phyloP scores from a whole-genome alignment of 2,113 vertebrate species.

The Lates calcarifer region DNA sequence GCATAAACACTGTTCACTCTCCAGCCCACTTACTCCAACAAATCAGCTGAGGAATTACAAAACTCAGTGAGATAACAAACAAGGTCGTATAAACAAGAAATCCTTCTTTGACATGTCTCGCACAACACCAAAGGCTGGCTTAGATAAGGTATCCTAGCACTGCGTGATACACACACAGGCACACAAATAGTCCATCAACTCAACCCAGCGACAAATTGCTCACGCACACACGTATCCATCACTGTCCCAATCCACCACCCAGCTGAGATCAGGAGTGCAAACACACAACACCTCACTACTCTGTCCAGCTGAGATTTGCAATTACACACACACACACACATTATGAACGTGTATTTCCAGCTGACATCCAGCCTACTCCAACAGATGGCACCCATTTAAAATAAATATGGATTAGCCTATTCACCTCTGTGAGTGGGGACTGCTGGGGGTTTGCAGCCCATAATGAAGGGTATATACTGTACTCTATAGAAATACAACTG shows the following conservation, averaged over 20 bases:
- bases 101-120: conserved; percentile 44
- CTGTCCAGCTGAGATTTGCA: conserved; percentile 69
- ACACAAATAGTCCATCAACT: conserved; percentile 63
- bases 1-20: background rate
- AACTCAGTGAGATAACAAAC: conserved; percentile 54
- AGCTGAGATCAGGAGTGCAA: conserved; percentile 62
- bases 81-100: conserved; percentile 70
- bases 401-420: conserved; percentile 78
- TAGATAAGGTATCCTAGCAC: conserved; percentile 55
- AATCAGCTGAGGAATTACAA: conserved; percentile 67
- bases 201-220: conserved; percentile 68
- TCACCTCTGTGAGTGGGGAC: conserved; percentile 57
- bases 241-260: conserved; percentile 65
- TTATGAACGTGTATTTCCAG: conserved; percentile 33
- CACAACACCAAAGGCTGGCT: conserved; percentile 44
- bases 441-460: conserved; percentile 38
- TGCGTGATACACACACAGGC: conserved; percentile 26
- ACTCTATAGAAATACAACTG: conserved; percentile 18
- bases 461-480: conserved; percentile 51
- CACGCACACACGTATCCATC: conserved; percentile 65
- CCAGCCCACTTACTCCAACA: conserved; percentile 29
- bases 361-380: conserved; percentile 62
- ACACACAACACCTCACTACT: conserved; percentile 54
- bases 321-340: conserved; percentile 40
- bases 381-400: conserved; percentile 80